Evolutionary conservation across 2,888 invertebrate genomes (phyloP), one percentile per base, ranked within the genome.

Genomic region (Lordiphosa fenestrarum): DNA sequence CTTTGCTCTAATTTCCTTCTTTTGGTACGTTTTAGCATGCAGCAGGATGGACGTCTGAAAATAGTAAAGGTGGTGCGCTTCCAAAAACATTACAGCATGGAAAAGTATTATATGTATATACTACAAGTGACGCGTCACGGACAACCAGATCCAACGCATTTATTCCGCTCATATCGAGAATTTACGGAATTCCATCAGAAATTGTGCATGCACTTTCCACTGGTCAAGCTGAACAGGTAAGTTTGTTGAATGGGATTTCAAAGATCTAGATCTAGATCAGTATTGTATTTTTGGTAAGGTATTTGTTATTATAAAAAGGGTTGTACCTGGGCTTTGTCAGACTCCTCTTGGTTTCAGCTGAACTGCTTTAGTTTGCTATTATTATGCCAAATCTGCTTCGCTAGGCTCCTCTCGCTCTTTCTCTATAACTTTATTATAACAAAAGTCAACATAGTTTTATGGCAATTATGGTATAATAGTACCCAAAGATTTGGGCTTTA

Each of bases 181-280:
- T 98, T 99, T 90, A 95, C 95, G 10, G 99, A 99, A 90, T 93
- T 99, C 57, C 96, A 98, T 88, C 95, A 96, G 89, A 98, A 98
- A 90, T 91, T 99, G 44, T 96, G 96, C 86, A 91, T 95, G 72
- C 94, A 95, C 88, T 98, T 97, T 91, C 98, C 98, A 0, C 91
- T 98, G 71, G 95, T 97, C 10, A 96, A 95, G 88, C 93, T 97
- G 73, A 94, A 96, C 89, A 95, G 96, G 97, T 96, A 89, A 92
- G 91, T 86, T 23, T 6, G 5, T n/a, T 38, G 15, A 12, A 21
- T 7, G 9, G 7, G 5, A n/a, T n/a, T n/a, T n/a, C n/a, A n/a
- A n/a, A n/a, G n/a, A n/a, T n/a, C n/a, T n/a, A n/a, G n/a, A n/a
- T n/a, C n/a, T n/a, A n/a, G n/a, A n/a, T n/a, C n/a, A n/a, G n/a